Base-by-base conservation (phyloP, 2,113 vertebrate genomes). In the Sigmodon hispidus region DNA sequence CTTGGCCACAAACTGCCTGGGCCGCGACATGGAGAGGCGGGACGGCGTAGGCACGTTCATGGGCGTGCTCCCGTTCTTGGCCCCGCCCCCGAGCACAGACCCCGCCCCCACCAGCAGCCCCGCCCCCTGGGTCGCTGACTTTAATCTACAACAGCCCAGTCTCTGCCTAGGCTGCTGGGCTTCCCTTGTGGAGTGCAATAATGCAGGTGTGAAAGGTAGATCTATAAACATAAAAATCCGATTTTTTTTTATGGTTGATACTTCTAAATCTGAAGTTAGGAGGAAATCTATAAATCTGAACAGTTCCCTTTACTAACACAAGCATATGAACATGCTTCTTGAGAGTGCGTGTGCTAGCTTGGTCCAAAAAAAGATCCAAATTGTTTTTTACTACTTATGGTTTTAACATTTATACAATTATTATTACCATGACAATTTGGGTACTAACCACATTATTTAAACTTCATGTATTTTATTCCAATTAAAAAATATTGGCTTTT, bases 201-300 rank as follows among this genome's bases (percentile, higher is more conserved):
- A 1, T 0, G 1, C 0, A 0, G 16, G 31, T 15, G 4, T 2
- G 43, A 19, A n/a, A 7, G 0, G 73, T 21, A 21, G 0, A 1
- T 65, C 6, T 3, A 1, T 11, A 22, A 48, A 85, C 61, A 4
- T 70, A 21, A 57, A 73, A 24, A 34, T 22, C 34, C 29, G 4
- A 10, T 11, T 1, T 10, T n/a, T 52, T 91, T 92, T 79, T n/a
- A 61, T 50, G n/a, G 72, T 45, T 89, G 57, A 36, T 43, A 40
- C 10, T 1, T 61, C 34, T 52, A 36, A 34, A 1, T 73, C 52
- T 24, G 15, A 21, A 34, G 9, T 45, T 75, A 6, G 15, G n/a
- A 13, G 52, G 7, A 57, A 70, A 40, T 61, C 7, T 55, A 24
- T 31, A 21, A 77, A 87, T 4, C 76, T n/a, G 50, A 55, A 21